phyloP scores from a whole-genome alignment of 1,140 invertebrate species.

The Drosophila busckii region DNA sequence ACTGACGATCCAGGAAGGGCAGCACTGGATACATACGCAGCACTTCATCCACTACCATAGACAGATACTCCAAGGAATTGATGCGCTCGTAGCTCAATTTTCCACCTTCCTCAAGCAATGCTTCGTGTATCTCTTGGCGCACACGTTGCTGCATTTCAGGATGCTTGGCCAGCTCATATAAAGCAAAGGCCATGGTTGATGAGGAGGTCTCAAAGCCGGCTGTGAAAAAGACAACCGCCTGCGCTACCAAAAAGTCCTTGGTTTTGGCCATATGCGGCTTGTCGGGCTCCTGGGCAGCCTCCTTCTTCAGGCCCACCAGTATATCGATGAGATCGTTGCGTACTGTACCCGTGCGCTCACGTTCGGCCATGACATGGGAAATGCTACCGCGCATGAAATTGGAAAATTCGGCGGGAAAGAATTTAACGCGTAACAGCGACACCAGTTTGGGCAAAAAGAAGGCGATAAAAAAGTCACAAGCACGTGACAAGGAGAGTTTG shows the following conservation, averaged over 20 bases:
- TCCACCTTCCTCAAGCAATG: slow-evolving; percentile 79
- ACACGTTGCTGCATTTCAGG: slow-evolving; percentile 84
- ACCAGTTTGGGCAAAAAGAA: slow-evolving; percentile 79
- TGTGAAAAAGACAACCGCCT: slow-evolving; percentile 85
- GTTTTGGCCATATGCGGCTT: slow-evolving; percentile 60
- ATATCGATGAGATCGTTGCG: slow-evolving; percentile 80
- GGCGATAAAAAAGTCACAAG: slow-evolving; percentile 79
- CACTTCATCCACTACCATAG: slow-evolving; percentile 81
- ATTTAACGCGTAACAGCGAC: slow-evolving; percentile 37
- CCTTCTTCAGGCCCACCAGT: slow-evolving; percentile 75
- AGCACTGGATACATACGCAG: slow-evolving; percentile 71
- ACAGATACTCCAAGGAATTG: slow-evolving; percentile 82
- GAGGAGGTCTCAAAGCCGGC: slow-evolving; percentile 90
- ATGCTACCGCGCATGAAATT: slow-evolving; percentile 70
- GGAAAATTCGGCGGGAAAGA: slow-evolving; percentile 41
- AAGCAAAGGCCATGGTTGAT: slow-evolving; percentile 83
- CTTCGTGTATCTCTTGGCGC: slow-evolving; percentile 82
- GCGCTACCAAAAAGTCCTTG: slow-evolving; percentile 82
- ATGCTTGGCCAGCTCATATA: slow-evolving; percentile 85
- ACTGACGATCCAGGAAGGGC: slow-evolving; percentile 64
- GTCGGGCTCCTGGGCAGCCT: slow-evolving; percentile 31
- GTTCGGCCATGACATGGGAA: slow-evolving; percentile 64
- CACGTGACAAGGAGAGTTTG: slow-evolving; percentile 79
- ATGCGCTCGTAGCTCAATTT: slow-evolving; percentile 83
- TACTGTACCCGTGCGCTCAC: slow-evolving; percentile 47